Conservation (phyloP, 30 jellyfish, hydroid and myxozoan species). For the Hydractinia echinata region DNA sequence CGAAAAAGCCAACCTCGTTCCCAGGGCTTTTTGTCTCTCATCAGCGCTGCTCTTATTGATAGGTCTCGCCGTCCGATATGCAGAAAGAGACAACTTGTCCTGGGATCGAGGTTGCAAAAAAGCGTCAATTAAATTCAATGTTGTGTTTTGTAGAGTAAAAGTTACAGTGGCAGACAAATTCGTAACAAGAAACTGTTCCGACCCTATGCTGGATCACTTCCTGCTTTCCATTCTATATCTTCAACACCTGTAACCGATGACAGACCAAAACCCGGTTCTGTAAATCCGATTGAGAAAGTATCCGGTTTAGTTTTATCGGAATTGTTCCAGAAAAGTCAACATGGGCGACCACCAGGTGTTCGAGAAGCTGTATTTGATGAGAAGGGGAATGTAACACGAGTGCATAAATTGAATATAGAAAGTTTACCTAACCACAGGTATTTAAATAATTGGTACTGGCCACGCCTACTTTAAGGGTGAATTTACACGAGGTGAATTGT, state of each 20-base stretch:
- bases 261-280: constrained; percentile 22
- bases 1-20: too few species aligned
- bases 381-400: constrained; percentile 51
- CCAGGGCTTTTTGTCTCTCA: too few species aligned
- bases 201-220: constrained; percentile 48
- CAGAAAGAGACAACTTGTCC: too few species aligned
- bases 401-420: constrained; percentile 54
- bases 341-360: constrained; percentile 52
- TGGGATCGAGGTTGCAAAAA: too few species aligned
- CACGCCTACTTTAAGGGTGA: too few species aligned
- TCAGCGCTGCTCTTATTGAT: too few species aligned
- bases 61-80: too few species aligned
- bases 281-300: background rate
- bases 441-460: too few species aligned
- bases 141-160: background rate
- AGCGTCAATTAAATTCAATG: background rate
- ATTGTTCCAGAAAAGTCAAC: constrained; percentile 29
- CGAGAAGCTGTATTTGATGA: constrained; percentile 48
- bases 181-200: constrained; percentile 25
- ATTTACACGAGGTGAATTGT: too few species aligned
- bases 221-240: constrained; percentile 40
- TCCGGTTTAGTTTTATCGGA: constrained; percentile 32
- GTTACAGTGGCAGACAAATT: background rate
- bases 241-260: constrained; percentile 54
- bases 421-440: constrained; percentile 68